Base-by-base conservation (phyloP, 92 coral and sea anemone genomes). In the Pocillopora meandrina region DNA sequence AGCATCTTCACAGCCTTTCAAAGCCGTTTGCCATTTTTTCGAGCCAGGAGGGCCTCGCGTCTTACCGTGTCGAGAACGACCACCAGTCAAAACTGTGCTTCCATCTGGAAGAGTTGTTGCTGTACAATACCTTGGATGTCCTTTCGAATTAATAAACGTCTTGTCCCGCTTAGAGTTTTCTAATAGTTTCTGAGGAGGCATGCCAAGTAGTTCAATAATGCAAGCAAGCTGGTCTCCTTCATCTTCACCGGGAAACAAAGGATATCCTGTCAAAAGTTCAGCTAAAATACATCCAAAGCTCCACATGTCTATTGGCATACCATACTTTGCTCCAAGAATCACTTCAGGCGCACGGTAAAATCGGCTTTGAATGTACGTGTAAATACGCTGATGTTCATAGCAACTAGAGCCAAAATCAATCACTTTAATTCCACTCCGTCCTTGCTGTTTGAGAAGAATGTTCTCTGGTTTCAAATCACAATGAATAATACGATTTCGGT, bases 251-350 rank as follows among this genome's bases (percentile, higher is more conserved):
- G 99, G 99, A 59, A 96, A 96, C 20, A 96, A 88, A 20, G 99
- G 99, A 82, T 96, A 96, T 9, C 99, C 99, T 1, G 99, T 96
- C 60, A 96, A 82, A n/a, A 96, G 91, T 87, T 96, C 99, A 20
- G 99, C 97, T 42, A 96, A 83, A 81, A 96, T 96, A 59, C 99
- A 96, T 3, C 99, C 99, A 35, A 96, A 96, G 57, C 98, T 94
- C 99, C 99, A 96, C 97, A 96, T 96, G 35, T 96, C 99, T 18
- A 96, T 96, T 3, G 96, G 93, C 99, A 96, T 96, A 14, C 99
- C 98, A 72, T 96, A 96, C 33, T 90, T 87, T 1, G 97, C 99
- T 3, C 99, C 99, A 59, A 96, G 95, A 36, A 96, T 96, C 49
- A 96, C 98, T 87, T 96, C 99, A 11, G 99, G 99, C 61, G 99